A percentile compares a stretch with the other conserved stretches of the same genome.
Conservation (phyloP, 2,888 invertebrate genomes). For the Blera fallax region DNA sequence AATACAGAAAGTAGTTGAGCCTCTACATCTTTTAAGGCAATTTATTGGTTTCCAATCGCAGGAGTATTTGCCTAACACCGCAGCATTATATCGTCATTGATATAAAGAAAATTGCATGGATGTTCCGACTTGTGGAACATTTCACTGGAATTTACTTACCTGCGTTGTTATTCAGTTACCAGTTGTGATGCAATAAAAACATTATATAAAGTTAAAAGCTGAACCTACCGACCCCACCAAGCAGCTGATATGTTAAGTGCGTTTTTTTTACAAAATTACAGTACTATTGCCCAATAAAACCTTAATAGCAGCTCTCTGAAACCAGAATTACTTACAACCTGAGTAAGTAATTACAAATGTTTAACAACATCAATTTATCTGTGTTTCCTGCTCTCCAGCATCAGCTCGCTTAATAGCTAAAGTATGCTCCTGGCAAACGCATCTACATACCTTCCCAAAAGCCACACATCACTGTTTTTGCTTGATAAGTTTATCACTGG, state of each 20-base stretch:
- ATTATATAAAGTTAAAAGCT: background rate
- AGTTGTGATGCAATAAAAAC: background rate
- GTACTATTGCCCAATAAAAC: slow-evolving; percentile 10
- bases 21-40: too few species aligned
- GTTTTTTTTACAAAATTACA: background rate
- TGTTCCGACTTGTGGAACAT: too few species aligned
- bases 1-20: too few species aligned
- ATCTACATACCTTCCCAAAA: slow-evolving; percentile 36
- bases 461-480: slow-evolving; percentile 53
- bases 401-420: slow-evolving; percentile 45
- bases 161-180: background rate
- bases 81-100: too few species aligned
- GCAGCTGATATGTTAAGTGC: background rate
- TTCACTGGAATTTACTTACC: too few species aligned
- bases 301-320: background rate
- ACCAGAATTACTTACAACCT: slow-evolving; percentile 8
- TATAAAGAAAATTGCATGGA: too few species aligned
- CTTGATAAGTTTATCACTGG: slow-evolving; percentile 66
- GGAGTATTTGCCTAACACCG: too few species aligned
- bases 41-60: too few species aligned
- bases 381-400: slow-evolving; percentile 26
- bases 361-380: slow-evolving; percentile 57
- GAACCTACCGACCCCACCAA: background rate
- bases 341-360: slow-evolving; percentile 58
- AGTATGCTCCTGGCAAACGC: slow-evolving; percentile 45